phyloP scores from a whole-genome alignment of 2,888 invertebrate species.

The Eumacrocentrus americanus region DNA sequence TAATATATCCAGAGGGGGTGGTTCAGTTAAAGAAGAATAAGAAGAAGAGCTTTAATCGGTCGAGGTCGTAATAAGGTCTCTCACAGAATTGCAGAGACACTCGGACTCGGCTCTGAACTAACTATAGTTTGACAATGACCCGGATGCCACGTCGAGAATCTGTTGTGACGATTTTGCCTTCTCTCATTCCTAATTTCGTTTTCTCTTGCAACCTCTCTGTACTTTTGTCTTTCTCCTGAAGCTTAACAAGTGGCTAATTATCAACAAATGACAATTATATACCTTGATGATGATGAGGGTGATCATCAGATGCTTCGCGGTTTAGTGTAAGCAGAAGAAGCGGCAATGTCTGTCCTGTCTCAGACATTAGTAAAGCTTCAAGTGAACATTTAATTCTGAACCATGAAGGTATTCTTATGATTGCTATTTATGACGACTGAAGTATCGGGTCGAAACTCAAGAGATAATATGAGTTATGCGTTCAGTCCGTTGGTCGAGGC shows the following conservation, averaged over 20 bases:
- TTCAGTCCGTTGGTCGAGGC: slow-evolving; percentile 55
- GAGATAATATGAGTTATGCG: slow-evolving; percentile 57
- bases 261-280: too few species aligned
- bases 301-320: too few species aligned
- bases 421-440: slow-evolving; percentile 6
- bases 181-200: slow-evolving; percentile 6
- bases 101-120: slow-evolving; percentile 36
- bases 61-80: slow-evolving; percentile 48
- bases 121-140: slow-evolving; percentile 60
- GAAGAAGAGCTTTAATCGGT: slow-evolving; percentile 41
- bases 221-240: background rate
- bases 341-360: too few species aligned
- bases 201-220: background rate
- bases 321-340: too few species aligned
- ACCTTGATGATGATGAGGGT: too few species aligned
- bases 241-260: too few species aligned
- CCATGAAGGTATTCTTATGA: background rate
- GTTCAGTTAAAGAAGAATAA: slow-evolving; percentile 18
- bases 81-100: slow-evolving; percentile 34
- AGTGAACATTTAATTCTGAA: too few species aligned
- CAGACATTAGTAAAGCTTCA: too few species aligned
- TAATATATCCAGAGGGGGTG: slow-evolving; percentile 9
- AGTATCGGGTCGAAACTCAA: slow-evolving; percentile 38
- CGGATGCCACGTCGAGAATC: slow-evolving; percentile 48
- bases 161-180: slow-evolving; percentile 24